Evolutionary conservation across 2,888 invertebrate genomes (phyloP).

Genomic region (Drosophila dives): DNA sequence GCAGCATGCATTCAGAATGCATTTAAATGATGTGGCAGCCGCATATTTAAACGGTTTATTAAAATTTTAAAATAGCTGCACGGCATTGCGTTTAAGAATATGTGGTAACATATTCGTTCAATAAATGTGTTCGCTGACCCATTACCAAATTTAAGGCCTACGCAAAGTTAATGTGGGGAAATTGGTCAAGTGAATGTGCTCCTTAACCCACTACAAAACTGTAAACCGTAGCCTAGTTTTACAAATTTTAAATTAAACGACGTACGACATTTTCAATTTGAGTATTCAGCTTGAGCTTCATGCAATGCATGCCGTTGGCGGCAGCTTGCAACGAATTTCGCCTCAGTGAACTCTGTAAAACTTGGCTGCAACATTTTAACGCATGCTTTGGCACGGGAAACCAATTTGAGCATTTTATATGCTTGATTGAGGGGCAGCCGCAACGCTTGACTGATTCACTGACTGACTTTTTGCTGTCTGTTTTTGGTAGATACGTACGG

Average conservation of each 20-base stretch:
- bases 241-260: not conserved
- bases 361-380: constrained; percentile 50
- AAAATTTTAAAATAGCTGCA: not conserved
- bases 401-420: constrained; percentile 56
- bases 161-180: not conserved
- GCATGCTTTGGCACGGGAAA: constrained; percentile 59
- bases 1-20: constrained; percentile 7
- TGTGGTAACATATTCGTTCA: not conserved
- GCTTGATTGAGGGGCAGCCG: constrained; percentile 35
- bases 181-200: not conserved
- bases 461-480: constrained; percentile 4
- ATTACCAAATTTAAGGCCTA: not conserved
- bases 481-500: constrained; percentile 10
- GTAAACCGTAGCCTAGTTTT: not conserved
- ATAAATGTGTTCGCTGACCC: not conserved
- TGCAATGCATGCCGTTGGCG: constrained; percentile 11
- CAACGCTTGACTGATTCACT: constrained; percentile 22
- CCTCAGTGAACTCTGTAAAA: constrained; percentile 5
- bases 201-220: not conserved
- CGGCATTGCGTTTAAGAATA: not conserved
- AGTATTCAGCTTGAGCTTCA: not conserved
- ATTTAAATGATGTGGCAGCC: constrained; percentile 6
- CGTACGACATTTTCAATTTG: not conserved
- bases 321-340: constrained; percentile 25
- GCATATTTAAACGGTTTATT: constrained; percentile 7